Evolutionary conservation across 2,113 vertebrate species (phyloP), one percentile per base, ranked within the genome.

Genomic region (Callospermophilus lateralis): DNA sequence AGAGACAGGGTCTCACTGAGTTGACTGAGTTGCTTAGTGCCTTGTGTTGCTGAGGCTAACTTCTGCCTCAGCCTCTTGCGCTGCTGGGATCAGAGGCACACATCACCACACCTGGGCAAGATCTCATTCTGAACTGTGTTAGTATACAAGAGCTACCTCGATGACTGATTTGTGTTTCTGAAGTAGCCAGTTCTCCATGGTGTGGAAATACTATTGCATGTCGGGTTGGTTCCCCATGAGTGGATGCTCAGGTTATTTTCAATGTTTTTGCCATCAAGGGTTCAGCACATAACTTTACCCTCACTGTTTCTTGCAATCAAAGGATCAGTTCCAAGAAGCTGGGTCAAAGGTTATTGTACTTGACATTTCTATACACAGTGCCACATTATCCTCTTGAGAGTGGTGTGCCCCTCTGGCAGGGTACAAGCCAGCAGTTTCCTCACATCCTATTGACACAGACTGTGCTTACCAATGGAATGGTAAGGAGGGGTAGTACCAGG

Each of bases 311-410:
- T 86, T 22, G 73, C 72, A 17, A 53, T n/a, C 51, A 34, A 74
- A n/a, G 76, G 37, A 55, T 61, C 32, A 67, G 67, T 90, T 92
- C 80, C 70, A 77, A 84, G 81, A 93, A 83, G 53, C 68, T 39
- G 22, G 30, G 70, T 81, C n/a, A n/a, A 80, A 39, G 53, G 37
- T 5, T 13, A 89, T 32, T 84, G 61, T 39, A 34, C 24, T 8
- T 2, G 4, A 84, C 37, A 48, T 51, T 79, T 78, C n/a, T 51
- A 11, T 24, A 32, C 24, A 0, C 8, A 12, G 24, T 22, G 65
- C n/a, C 77, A 61, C 32, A 11, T 8, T 51, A 67, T 48, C 37
- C 74, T 72, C 58, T 53, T 2, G 3, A 63, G 22, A 73, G 37
- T 1, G 0, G 17, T 30, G 1, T 28, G 0, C 6, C 1, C 20